phyloP scores from a whole-genome alignment of 1,140 invertebrate genomes.

The Ylistrum balloti region DNA sequence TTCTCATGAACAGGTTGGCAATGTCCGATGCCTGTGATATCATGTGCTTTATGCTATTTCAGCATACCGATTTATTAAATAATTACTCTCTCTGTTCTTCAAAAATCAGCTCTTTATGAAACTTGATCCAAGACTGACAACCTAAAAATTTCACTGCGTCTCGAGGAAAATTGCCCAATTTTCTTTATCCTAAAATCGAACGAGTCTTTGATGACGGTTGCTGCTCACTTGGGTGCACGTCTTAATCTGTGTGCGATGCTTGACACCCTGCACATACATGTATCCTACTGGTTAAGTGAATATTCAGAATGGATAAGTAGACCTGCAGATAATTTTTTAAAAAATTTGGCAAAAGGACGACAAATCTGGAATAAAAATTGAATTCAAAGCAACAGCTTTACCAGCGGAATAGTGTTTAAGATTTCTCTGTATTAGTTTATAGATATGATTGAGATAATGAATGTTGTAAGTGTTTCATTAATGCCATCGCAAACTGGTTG shows the following conservation, averaged over 20 bases:
- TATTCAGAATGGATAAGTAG: not conserved
- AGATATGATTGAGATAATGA: not conserved
- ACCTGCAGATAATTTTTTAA: too few relatives aligned
- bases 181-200: not conserved
- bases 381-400: not conserved
- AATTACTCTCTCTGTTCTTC: not conserved
- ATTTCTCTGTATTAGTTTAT: not conserved
- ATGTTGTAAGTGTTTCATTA: not conserved
- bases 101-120: not conserved
- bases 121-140: constrained; percentile 17
- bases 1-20: too few relatives aligned
- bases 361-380: too few relatives aligned
- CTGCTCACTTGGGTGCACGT: constrained; percentile 13
- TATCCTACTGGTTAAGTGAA: not conserved
- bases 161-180: not conserved
- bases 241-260: not conserved
- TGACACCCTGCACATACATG: not conserved
- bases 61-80: not conserved
- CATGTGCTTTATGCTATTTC: not conserved
- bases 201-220: not conserved
- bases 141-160: not conserved
- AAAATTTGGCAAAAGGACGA: too few relatives aligned
- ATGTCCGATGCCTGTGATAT: not conserved
- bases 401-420: not conserved
- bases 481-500: too few relatives aligned